Evolutionary conservation across 2,888 invertebrate genomes (phyloP).

Genomic region (Heliothis peltigera): DNA sequence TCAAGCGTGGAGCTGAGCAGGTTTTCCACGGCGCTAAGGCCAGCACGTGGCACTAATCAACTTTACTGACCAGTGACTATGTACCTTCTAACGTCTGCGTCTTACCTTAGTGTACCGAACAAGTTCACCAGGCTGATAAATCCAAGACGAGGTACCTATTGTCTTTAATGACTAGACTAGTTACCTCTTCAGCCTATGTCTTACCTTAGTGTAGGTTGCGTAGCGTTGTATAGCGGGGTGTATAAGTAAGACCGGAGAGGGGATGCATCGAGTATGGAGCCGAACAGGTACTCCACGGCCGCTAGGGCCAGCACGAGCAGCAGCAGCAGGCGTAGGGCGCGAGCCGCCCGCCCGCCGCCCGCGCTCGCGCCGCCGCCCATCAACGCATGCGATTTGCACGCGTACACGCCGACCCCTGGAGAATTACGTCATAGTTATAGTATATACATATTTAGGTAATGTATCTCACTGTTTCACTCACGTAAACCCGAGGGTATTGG

Average conservation of each 20-base stretch:
- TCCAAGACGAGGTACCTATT: too few relatives aligned
- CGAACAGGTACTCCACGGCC: constrained; percentile 92
- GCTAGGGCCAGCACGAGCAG: constrained; percentile 91
- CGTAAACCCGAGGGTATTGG: too few relatives aligned
- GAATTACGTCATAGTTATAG: constrained; percentile 3
- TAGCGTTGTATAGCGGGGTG: constrained; percentile 85
- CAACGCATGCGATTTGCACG: constrained; percentile 81
- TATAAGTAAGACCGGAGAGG: constrained; percentile 85
- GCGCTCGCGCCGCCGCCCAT: constrained; percentile 80
- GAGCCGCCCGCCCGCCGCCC: constrained; percentile 87
- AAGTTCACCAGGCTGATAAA: too few relatives aligned
- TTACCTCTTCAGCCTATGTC: neutral
- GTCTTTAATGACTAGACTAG: too few relatives aligned
- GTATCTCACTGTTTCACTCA: too few relatives aligned
- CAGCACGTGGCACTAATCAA: too few relatives aligned
- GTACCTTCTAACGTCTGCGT: too few relatives aligned
- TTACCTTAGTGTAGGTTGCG: constrained; percentile 79
- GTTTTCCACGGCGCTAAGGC: too few relatives aligned
- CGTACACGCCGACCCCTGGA: constrained; percentile 69
- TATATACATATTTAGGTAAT: too few relatives aligned
- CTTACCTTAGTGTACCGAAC: constrained; percentile 75
- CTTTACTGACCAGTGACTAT: too few relatives aligned
- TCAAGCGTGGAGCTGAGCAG: too few relatives aligned
- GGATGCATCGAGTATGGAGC: constrained; percentile 90
- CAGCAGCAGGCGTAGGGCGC: constrained; percentile 86